Percentiles rank a stretch among this genome's conserved stretches.
Conservation (phyloP, 2,797 vertebrate genomes). For the Lepidocolaptes lacrymiger region DNA sequence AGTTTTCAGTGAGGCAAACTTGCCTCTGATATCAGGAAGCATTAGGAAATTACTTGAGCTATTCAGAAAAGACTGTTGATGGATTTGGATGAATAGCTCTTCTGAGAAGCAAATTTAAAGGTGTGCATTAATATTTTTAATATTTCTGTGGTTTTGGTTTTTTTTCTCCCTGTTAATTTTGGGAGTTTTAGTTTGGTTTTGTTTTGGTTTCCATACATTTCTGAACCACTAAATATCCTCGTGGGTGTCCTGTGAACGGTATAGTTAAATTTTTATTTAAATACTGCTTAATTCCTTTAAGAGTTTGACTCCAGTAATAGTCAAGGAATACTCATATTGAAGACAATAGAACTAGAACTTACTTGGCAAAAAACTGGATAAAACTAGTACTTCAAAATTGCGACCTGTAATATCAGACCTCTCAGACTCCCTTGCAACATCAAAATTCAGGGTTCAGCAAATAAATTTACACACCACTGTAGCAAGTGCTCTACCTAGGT, state of each 20-base stretch:
- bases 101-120: background rate
- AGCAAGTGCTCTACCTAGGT: background rate
- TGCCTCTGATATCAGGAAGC: background rate
- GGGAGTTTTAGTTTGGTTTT: accelerated
- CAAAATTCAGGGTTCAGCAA: background rate
- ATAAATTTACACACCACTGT: background rate
- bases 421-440: background rate
- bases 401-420: background rate
- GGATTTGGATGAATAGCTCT: background rate
- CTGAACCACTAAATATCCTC: background rate
- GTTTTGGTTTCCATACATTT: background rate
- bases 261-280: background rate
- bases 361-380: background rate
- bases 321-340: background rate
- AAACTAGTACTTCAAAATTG: background rate
- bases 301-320: background rate
- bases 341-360: background rate
- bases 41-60: background rate
- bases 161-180: background rate
- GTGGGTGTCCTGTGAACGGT: background rate
- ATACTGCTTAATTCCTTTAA: background rate
- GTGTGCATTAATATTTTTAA: background rate
- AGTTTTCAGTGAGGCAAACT: background rate
- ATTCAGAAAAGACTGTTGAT: background rate
- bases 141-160: background rate